Conservation (phyloP, 2,113 vertebrate genomes). For the Ceyx melanurus region DNA sequence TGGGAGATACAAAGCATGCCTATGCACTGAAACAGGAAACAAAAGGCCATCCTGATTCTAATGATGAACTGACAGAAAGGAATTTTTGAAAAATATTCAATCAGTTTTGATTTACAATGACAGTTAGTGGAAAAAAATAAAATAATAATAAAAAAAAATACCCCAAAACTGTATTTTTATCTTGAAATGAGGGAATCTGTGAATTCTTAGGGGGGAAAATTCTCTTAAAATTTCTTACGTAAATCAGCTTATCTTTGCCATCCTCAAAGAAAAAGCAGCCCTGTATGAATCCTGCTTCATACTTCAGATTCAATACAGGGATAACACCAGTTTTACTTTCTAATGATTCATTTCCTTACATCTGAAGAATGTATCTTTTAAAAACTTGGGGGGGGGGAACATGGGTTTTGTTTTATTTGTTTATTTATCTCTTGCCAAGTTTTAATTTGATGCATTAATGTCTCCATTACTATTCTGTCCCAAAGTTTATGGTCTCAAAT, state of each 20-base stretch:
- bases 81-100: not conserved
- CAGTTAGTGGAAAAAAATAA: not conserved
- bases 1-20: not conserved
- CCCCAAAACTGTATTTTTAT: not conserved
- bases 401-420: not conserved
- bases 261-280: not conserved
- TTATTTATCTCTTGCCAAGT: not conserved
- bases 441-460: slow-evolving; percentile 24
- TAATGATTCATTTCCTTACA: slow-evolving; percentile 34
- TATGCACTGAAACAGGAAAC: not conserved
- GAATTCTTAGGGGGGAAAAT: not conserved
- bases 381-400: not conserved
- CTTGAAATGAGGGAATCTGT: not conserved
- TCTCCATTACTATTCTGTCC: not conserved
- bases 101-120: not conserved
- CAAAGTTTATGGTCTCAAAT: not conserved
- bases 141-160: not conserved
- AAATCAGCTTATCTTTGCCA: not conserved
- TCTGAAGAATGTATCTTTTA: slow-evolving; percentile 11
- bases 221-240: not conserved
- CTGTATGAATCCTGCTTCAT: not conserved
- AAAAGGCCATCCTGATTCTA: not conserved
- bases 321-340: slow-evolving; percentile 13
- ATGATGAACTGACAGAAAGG: not conserved
- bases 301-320: not conserved